Conservation (phyloP, 2,113 vertebrate genomes). For the Oncorhynchus masou region DNA sequence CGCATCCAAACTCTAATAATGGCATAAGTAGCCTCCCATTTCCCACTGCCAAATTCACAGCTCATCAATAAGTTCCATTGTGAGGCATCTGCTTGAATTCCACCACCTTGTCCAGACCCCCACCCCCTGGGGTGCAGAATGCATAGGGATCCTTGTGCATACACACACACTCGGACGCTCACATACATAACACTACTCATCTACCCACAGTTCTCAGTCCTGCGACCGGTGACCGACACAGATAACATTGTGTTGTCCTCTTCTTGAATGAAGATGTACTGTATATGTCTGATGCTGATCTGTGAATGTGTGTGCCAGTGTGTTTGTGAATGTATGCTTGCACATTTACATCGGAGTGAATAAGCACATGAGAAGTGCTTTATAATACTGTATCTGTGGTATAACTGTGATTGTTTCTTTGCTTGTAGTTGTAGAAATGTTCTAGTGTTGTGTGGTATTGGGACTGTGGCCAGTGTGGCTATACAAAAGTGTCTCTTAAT, state of each 20-base stretch:
- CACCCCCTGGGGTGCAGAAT: no score
- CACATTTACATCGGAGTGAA: background rate
- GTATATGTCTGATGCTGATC: background rate
- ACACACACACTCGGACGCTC: no score
- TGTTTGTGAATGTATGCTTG: conserved; percentile 5
- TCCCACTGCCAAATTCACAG: background rate
- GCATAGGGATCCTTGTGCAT: no score
- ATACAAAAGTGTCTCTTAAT: background rate
- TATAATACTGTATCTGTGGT: background rate
- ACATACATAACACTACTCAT: no score
- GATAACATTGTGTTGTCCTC: no score
- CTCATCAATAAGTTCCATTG: background rate
- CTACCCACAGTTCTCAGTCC: background rate
- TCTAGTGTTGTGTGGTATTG: background rate
- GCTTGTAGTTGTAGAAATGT: background rate
- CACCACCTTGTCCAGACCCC: background rate
- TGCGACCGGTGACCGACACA: background rate
- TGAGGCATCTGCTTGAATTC: background rate
- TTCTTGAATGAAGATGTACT: background rate
- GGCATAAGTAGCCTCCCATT: no score
- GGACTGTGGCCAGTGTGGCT: background rate
- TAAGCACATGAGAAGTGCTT: background rate
- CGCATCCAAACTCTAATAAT: no score
- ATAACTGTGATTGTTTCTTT: background rate
- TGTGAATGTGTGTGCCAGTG: conserved; percentile 16